phyloP scores from a whole-genome alignment of 2,797 vertebrate species.

The Pterois miles region DNA sequence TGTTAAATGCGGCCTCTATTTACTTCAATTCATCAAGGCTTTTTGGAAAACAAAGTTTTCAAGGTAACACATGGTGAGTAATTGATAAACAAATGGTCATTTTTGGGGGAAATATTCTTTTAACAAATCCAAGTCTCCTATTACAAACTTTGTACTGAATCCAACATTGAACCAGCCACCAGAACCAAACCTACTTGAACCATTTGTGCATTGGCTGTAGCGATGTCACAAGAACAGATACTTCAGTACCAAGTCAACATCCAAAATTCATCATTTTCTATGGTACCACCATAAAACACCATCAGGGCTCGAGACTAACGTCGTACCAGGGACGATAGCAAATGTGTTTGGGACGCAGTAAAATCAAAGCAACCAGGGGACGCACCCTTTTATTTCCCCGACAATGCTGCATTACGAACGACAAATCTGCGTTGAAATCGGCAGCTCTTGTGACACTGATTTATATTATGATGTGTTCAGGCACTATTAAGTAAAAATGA shows the following conservation, averaged over 20 bases:
- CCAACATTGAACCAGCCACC: not conserved
- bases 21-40: not conserved
- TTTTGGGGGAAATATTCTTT: not conserved
- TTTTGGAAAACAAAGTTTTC: not conserved
- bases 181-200: not conserved
- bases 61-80: not conserved
- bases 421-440: too few relatives aligned
- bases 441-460: too few relatives aligned
- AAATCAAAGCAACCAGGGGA: too few relatives aligned
- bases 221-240: too few relatives aligned
- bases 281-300: accelerated
- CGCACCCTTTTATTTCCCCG: accelerated
- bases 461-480: too few relatives aligned
- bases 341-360: too few relatives aligned
- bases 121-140: not conserved
- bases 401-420: too few relatives aligned
- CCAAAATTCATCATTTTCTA: too few relatives aligned
- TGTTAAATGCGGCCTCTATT: not conserved
- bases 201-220: not conserved
- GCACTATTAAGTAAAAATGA: too few relatives aligned
- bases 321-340: too few relatives aligned
- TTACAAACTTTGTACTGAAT: not conserved
- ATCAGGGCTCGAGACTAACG: too few relatives aligned
- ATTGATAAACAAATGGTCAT: not conserved
- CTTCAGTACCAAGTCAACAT: too few relatives aligned